phyloP scores from a whole-genome alignment of 1,140 invertebrate genomes.

The Popillia japonica region DNA sequence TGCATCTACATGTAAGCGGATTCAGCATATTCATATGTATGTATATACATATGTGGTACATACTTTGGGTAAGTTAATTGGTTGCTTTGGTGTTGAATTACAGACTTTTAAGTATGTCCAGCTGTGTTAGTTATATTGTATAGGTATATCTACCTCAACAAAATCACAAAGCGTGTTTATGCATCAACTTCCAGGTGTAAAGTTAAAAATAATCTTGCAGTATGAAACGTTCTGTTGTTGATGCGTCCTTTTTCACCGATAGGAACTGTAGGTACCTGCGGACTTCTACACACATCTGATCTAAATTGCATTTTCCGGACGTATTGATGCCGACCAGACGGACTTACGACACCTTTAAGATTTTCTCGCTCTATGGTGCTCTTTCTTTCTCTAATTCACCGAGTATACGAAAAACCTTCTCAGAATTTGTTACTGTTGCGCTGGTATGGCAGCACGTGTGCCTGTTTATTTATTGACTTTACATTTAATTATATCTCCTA shows the following conservation, averaged over 20 bases:
- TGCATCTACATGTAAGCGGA: too few species aligned
- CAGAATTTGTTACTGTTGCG: slow-evolving; percentile 5
- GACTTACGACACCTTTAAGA: not conserved
- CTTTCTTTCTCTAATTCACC: not conserved
- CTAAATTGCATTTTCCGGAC: slow-evolving; percentile 13
- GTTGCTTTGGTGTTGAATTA: too few species aligned
- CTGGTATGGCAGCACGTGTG: slow-evolving; percentile 7
- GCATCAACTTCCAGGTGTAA: not conserved
- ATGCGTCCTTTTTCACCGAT: too few species aligned
- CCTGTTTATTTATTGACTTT: slow-evolving; percentile 21
- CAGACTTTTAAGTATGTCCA: not conserved
- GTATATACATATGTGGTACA: too few species aligned
- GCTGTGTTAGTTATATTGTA: not conserved
- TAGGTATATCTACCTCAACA: not conserved
- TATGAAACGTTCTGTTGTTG: not conserved
- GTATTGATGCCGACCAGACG: not conserved
- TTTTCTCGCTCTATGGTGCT: not conserved
- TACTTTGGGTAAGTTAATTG: too few species aligned
- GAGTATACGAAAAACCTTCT: not conserved
- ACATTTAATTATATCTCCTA: slow-evolving; percentile 23
- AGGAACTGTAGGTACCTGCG: not conserved
- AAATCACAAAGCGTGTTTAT: not conserved
- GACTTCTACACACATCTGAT: slow-evolving; percentile 3
- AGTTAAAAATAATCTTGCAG: not conserved
- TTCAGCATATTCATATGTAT: too few species aligned